Evolutionary conservation across 2,797 vertebrate species (phyloP), one percentile per base, ranked within the genome.

Genomic region (Micropoecilia bifurca): DNA sequence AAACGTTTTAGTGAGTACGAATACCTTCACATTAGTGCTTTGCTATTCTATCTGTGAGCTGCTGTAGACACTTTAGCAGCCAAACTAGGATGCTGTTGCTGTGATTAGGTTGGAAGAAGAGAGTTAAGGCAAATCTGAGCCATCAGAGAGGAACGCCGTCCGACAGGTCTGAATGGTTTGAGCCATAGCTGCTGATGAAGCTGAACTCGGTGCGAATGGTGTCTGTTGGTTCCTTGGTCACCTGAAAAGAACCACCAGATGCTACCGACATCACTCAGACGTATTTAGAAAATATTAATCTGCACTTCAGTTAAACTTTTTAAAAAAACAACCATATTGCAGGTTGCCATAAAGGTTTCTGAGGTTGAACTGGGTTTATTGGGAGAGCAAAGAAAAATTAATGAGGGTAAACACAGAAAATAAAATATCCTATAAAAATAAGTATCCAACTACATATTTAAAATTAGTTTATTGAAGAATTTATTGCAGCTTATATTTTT

Each of bases 141-240:
- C 30, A 18, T 95, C 87, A 96, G 78, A 96, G 90, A 0, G 95
- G 92, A 1, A 96, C 95, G 0, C 95, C 95, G 0, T 97, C 96
- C 3, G 96, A 96, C n/a, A 96, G 91, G 87, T 97, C 96, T 16
- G 96, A 96, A 63, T 95, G 95, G 85, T 86, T 94, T 75, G 95
- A 96, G 82, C 95, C 95, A 0, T 86, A 96, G 78, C 92, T 95
- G 80, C 88, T 93, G 76, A 94, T 93, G 84, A 91, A 92, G 71
- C 93, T 92, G 86, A 96, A 89, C 80, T 95, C 95, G 5, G 93
- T 94, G 41, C 91, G 43, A 1, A 87, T 75, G 8, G 83, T 84
- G 36, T 76, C 89, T 8, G 25, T 48, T 6, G 93, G 90, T 50
- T 94, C 90, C 74, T 94, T 90, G 55, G 85, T 83, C 25, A 94